Base-by-base conservation (phyloP, 2,888 invertebrate species). In the Reticulitermes lucifugus region DNA sequence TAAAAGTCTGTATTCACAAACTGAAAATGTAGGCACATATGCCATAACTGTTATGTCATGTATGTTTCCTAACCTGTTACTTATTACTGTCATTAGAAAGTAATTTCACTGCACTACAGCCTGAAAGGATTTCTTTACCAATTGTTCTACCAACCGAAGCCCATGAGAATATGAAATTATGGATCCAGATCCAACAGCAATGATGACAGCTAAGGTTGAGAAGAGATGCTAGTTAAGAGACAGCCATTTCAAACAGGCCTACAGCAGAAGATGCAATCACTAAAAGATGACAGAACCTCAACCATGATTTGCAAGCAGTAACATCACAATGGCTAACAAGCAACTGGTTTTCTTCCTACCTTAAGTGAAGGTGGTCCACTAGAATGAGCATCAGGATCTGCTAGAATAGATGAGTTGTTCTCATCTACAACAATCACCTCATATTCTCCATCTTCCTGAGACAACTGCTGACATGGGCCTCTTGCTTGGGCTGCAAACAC, bases 361-460 rank as follows among this genome's bases (percentile, higher is more conserved):
- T 97, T 97, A 88, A 97, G 96, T 18, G 97, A 97, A 10, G 96
- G 96, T 60, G 95, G 95, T 43, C 94, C 95, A 88, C 93, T 93
- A 29, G 95, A 95, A 75, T 88, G 87, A 65, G 55, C 85, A 89
- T 97, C 96, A 90, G 96, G 94, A 89, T 97, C 96, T 82, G 95
- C 95, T 88, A 96, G 92, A 87, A 94, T 94, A 22, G 96, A 95
- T 0, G 97, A 96, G 92, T 97, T 96, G 90, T 95, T 96, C 90
- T 97, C 97, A 90, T 97, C 97, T 89, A 97, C 96, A 87, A 97
- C 96, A 90, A 97, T 97, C 89, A 97, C 96, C 89, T 97, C 96
- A 90, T 97, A 97, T 89, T 97, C 97, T 86, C 95, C 95, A 89
- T 97, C 96, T 90, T 96, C 96, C 85, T 94, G 94, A 86, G 92